Evolutionary conservation across 2,888 invertebrate genomes (phyloP).

Genomic region (Ptychoptera albimana): DNA sequence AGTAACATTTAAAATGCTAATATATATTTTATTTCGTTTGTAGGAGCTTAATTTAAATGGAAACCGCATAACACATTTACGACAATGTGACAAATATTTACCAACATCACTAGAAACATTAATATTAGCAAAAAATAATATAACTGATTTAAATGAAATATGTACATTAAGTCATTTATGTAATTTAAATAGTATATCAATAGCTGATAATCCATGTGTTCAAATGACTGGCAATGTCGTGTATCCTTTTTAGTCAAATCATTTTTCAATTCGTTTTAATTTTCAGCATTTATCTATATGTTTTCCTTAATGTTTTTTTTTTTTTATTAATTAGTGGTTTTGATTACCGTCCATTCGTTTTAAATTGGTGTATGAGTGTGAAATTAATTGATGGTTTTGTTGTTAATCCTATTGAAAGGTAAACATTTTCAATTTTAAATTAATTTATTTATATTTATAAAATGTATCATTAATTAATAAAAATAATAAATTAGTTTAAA

Average conservation of each 20-base stretch:
- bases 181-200: constrained; percentile 63
- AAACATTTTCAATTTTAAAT: constrained; percentile 24
- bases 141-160: constrained; percentile 73
- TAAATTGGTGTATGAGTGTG: constrained; percentile 85
- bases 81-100: constrained; percentile 68
- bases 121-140: constrained; percentile 67
- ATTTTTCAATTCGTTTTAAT: not conserved
- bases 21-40: constrained; percentile 14
- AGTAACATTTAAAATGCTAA: constrained; percentile 11
- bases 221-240: constrained; percentile 57
- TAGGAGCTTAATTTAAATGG: constrained; percentile 75
- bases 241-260: constrained; percentile 33
- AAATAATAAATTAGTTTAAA: constrained; percentile 44
- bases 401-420: constrained; percentile 81
- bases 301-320: not conserved
- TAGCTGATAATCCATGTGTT: constrained; percentile 79
- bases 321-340: constrained; percentile 48
- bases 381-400: constrained; percentile 77
- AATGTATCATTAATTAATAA: constrained; percentile 12
- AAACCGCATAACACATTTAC: constrained; percentile 67
- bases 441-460: not conserved
- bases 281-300: not conserved
- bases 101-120: constrained; percentile 58
- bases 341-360: constrained; percentile 81
- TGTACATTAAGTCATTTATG: constrained; percentile 61